Base-by-base conservation (phyloP, 2,888 invertebrate genomes). In the Drosophila mettleri region DNA sequence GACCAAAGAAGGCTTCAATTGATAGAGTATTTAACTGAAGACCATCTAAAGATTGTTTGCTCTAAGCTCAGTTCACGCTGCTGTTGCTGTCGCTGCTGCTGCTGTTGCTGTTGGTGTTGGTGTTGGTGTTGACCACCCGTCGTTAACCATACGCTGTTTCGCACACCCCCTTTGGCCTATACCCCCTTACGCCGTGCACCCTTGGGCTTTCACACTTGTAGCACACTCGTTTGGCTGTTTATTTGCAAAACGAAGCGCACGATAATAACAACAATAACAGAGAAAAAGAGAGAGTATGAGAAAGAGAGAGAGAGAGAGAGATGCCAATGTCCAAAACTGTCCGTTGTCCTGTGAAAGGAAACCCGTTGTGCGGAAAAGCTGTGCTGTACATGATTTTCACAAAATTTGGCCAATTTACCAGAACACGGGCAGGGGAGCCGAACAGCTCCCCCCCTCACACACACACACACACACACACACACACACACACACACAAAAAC, bases 401-500 rank as follows among this genome's bases (percentile, higher is more conserved):
- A 74, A 90, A 90, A 90, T 90, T 90, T 89, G 87, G 90, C 90
- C 88, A 90, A 90, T 90, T 90, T 86, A 60, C 27, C n/a, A 20
- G n/a, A 7, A 0, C 8, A 33, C 48, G 31, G 31, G 9, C 31
- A 12, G 45, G 27, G 27, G 24, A 24, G 2, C 43, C 43, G 12
- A 41, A 7, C 49, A 10, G n/a, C 38, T 3, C 34, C 20, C 14
- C 45, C 16, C 29, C 49, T 16, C 14, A 22, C 4, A 14, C 36
- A 48, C 0, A 9, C 43, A 24, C 16, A 0, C 1, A 0, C 0
- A 9, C 43, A 24, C 16, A 0, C 1, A 0, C 14, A 22, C 4
- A 14, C 36, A 48, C 0, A 9, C 43, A 24, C 16, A 0, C 1
- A 0, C n/a, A 2, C 16, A 9, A 10, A 16, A 46, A 54, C n/a